Percentiles rank a stretch among this genome's conserved stretches.
Conservation (phyloP, 2,888 invertebrate species). For the Aquatica leii region DNA sequence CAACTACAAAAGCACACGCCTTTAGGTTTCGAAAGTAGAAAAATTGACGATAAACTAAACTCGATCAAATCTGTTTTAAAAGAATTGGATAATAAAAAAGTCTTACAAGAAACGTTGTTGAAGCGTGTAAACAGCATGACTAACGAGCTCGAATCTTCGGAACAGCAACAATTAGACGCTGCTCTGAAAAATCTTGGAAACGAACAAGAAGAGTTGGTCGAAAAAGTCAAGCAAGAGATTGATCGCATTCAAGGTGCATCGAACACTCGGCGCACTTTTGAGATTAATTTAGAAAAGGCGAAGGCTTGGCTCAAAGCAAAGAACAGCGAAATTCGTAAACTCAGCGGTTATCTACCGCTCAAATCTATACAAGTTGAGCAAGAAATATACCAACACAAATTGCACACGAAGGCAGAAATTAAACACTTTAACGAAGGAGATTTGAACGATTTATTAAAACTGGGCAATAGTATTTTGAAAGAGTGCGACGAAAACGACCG, state of each 20-base stretch:
- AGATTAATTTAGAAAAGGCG: slow-evolving; percentile 79
- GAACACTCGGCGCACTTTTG: slow-evolving; percentile 78
- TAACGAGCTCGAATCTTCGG: slow-evolving; percentile 84
- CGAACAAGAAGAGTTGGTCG: slow-evolving; percentile 78
- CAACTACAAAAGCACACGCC: slow-evolving; percentile 72
- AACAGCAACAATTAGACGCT: slow-evolving; percentile 80
- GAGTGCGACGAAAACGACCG: slow-evolving; percentile 81
- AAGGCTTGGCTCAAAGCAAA: slow-evolving; percentile 83
- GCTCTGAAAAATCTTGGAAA: slow-evolving; percentile 75
- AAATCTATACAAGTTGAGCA: slow-evolving; percentile 83
- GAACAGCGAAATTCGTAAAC: slow-evolving; percentile 76
- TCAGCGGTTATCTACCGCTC: slow-evolving; percentile 81
- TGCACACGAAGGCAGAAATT: slow-evolving; percentile 78
- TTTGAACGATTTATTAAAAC: slow-evolving; percentile 77
- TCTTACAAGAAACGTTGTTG: slow-evolving; percentile 82
- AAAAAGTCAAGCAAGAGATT: slow-evolving; percentile 76
- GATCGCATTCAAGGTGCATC: slow-evolving; percentile 74
- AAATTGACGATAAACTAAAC: slow-evolving; percentile 77
- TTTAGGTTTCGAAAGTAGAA: slow-evolving; percentile 79
- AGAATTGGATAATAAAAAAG: slow-evolving; percentile 85
- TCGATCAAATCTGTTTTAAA: slow-evolving; percentile 77
- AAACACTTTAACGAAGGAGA: slow-evolving; percentile 79
- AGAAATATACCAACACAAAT: slow-evolving; percentile 78
- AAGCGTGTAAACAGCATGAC: slow-evolving; percentile 85
- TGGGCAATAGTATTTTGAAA: slow-evolving; percentile 78